phyloP scores from a whole-genome alignment of 2,797 vertebrate genomes.

The Rhodeus uyekii region DNA sequence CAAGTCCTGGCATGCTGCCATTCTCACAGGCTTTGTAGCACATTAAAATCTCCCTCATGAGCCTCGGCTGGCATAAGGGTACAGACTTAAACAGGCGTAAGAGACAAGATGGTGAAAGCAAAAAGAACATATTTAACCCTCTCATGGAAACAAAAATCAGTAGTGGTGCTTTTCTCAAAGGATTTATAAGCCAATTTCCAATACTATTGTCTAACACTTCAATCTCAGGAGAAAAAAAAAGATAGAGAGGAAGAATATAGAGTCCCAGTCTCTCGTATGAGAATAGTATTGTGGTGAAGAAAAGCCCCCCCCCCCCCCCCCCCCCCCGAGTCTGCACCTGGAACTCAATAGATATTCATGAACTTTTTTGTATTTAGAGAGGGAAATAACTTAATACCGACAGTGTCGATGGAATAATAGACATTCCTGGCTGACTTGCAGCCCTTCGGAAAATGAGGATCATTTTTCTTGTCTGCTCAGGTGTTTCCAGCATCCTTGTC shows the following conservation, averaged over 20 bases:
- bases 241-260: conserved; percentile 90
- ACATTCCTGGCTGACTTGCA: conserved; percentile 98
- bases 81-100: not conserved
- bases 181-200: conserved; percentile 99
- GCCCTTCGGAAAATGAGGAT: conserved; percentile 98
- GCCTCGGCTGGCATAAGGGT: not conserved
- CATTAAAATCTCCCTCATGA: conserved; percentile 43
- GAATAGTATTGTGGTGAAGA: conserved; percentile 72
- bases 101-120: not conserved
- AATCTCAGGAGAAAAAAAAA: conserved; percentile 81
- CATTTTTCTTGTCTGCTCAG: conserved; percentile 97
- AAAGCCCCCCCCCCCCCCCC: too few relatives aligned
- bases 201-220: conserved; percentile 99
- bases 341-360: conserved; percentile 99
- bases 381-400: conserved; percentile 99
- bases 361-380: conserved; percentile 99
- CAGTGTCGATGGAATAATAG: conserved; percentile 99
- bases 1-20: conserved; percentile 39
- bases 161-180: conserved; percentile 74
- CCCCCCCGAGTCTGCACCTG: conserved; percentile 89
- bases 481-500: conserved; percentile 82
- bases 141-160: not conserved
- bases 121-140: not conserved
- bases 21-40: conserved; percentile 40
- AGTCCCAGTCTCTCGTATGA: conserved; percentile 86